These are phyloP conservation scores for Phorcus lineatus DNA, from an alignment of 2,888 invertebrate species.

Conservation along the genomic window DNA sequence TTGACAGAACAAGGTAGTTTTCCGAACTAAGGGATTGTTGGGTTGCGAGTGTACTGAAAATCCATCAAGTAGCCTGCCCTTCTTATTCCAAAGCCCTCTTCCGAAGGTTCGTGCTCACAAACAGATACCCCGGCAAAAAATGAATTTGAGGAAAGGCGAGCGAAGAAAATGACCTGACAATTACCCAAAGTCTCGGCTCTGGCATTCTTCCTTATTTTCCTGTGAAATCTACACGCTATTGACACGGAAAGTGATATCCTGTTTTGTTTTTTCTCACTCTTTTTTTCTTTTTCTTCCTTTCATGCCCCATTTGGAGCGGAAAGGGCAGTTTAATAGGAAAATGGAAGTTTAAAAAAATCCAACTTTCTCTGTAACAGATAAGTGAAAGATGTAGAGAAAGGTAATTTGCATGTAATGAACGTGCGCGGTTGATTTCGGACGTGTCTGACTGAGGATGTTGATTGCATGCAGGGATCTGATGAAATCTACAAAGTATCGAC, in stretches of 20 bases:
- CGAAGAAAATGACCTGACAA: constrained; percentile 16
- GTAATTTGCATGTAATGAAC: not conserved
- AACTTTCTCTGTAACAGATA: not conserved
- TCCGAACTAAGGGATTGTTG: constrained; percentile 12
- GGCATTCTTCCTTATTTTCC: constrained; percentile 17
- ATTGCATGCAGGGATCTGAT: not conserved
- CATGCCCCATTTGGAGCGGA: constrained; percentile 13
- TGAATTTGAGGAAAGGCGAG: constrained; percentile 22
- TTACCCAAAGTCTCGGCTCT: constrained; percentile 8
- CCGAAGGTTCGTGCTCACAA: not conserved
- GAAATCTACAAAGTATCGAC: not conserved
- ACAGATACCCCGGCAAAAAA: not conserved
- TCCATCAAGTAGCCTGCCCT: not conserved
- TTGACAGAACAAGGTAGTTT: constrained; percentile 14
- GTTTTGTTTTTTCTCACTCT: not conserved
- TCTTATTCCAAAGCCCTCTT: not conserved
- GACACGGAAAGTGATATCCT: constrained; percentile 14
- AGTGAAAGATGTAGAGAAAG: not conserved
- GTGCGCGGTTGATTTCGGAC: constrained; percentile 1
- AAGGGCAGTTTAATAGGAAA: constrained; percentile 11
- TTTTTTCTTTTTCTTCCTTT: not conserved
- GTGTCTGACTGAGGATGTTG: not conserved
- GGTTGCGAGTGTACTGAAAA: not conserved
- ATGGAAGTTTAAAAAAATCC: not conserved
- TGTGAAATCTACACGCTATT: constrained; percentile 22